These are phyloP conservation scores for Disparrhopalites patrizii DNA, from an alignment of 2,888 invertebrate genomes.

Conservation along the genomic window DNA sequence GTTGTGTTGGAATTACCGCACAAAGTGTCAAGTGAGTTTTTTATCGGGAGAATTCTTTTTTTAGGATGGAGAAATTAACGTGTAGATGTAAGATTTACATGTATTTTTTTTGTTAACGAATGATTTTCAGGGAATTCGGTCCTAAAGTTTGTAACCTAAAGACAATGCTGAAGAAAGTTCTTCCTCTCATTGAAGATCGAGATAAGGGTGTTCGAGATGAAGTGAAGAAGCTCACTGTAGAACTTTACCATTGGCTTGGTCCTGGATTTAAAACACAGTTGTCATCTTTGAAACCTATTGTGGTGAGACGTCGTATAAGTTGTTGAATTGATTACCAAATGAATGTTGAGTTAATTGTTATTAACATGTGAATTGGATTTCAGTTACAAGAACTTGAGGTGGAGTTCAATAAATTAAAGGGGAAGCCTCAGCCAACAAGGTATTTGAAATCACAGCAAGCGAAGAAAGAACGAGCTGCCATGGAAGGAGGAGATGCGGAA, in stretches of 20 bases:
- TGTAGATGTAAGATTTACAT: constrained; percentile 1
- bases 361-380: constrained; percentile 7
- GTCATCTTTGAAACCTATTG: constrained; percentile 79
- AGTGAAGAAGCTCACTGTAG: constrained; percentile 82
- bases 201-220: constrained; percentile 91
- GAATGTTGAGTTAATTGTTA: too few species aligned
- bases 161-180: constrained; percentile 81
- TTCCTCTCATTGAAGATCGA: constrained; percentile 78
- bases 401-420: constrained; percentile 73
- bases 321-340: too few species aligned
- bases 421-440: constrained; percentile 66
- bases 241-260: constrained; percentile 89
- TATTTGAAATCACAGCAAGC: constrained; percentile 79
- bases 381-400: constrained; percentile 78
- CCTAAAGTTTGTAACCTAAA: constrained; percentile 85
- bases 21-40: constrained; percentile 63
- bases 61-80: too few species aligned
- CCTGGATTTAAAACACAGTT: constrained; percentile 79
- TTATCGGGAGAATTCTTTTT: too few species aligned
- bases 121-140: constrained; percentile 70
- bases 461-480: constrained; percentile 59
- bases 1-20: constrained; percentile 71
- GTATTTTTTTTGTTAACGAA: constrained; percentile 6
- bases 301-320: too few species aligned
- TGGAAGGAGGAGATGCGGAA: constrained; percentile 56